Conservation (phyloP, 1,140 invertebrate species). For the Liolophura sinensis region DNA sequence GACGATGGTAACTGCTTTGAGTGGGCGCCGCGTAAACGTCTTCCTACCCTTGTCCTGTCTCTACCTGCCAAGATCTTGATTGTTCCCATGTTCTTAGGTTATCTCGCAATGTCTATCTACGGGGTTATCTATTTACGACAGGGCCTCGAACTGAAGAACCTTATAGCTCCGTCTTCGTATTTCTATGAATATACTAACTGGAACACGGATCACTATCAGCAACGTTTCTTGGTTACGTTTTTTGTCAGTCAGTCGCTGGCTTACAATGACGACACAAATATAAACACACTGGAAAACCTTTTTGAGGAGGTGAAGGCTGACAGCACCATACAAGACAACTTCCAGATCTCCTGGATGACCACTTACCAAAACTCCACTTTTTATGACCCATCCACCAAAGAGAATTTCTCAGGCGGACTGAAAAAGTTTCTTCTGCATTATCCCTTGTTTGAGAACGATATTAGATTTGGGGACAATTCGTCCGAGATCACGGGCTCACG, state of each 20-base stretch:
- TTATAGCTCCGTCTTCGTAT: conserved; percentile 53
- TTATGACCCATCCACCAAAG: too few species aligned
- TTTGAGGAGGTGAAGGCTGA: too few species aligned
- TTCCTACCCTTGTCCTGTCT: conserved; percentile 43
- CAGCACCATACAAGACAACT: too few species aligned
- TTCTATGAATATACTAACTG: conserved; percentile 17
- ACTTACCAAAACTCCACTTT: too few species aligned
- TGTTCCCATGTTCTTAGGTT: conserved; percentile 77
- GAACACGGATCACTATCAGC: too few species aligned
- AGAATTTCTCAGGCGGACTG: conserved; percentile 48
- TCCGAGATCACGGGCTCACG: conserved; percentile 74
- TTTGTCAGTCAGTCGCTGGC: too few species aligned
- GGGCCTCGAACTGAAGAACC: conserved; percentile 72
- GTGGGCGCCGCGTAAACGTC: conserved; percentile 17
- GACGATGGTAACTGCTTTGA: conserved; percentile 31
- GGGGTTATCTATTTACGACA: conserved; percentile 83
- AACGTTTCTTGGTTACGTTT: too few species aligned
- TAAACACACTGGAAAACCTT: too few species aligned
- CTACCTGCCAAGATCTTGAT: conserved; percentile 68
- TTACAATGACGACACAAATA: too few species aligned
- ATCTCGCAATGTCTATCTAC: conserved; percentile 83
- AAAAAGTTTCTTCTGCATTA: conserved; percentile 68
- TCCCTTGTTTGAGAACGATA: conserved; percentile 71
- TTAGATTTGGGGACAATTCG: conserved; percentile 78
- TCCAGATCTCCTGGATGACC: too few species aligned